These are phyloP conservation scores for Ophion ventricosus DNA, from an alignment of 2,888 invertebrate species.

Conservation along the genomic window DNA sequence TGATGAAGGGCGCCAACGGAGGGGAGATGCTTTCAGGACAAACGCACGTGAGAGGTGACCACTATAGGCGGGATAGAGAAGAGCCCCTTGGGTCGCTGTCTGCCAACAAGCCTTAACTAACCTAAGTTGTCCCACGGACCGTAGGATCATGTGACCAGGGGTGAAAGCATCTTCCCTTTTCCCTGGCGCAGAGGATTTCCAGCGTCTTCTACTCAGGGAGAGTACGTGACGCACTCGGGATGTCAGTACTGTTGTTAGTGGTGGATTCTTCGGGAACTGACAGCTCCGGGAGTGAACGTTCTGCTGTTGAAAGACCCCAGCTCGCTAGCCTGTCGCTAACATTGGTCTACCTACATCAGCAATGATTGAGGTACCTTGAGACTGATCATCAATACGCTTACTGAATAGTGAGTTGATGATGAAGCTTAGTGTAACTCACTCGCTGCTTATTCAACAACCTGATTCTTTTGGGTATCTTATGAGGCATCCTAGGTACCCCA, in stretches of 20 bases:
- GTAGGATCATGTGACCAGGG: conserved; percentile 24
- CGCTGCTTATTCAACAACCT: too few relatives aligned
- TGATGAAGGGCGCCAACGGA: conserved; percentile 16
- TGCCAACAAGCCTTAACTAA: conserved; percentile 83
- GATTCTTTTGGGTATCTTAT: background rate
- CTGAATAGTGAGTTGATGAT: too few relatives aligned
- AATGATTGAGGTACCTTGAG: too few relatives aligned
- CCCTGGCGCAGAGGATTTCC: conserved; percentile 18
- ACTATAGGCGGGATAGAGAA: conserved; percentile 70
- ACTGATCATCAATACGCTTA: too few relatives aligned
- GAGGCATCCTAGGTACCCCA: too few relatives aligned
- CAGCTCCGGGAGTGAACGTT: background rate
- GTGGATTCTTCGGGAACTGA: background rate
- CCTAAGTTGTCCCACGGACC: conserved; percentile 80
- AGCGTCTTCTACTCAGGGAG: conserved; percentile 5
- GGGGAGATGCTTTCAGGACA: conserved; percentile 16
- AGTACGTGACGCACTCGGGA: background rate
- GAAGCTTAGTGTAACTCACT: too few relatives aligned
- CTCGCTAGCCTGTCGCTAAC: too few relatives aligned
- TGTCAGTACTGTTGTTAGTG: background rate
- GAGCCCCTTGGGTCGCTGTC: conserved; percentile 78
- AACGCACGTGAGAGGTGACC: conserved; percentile 33
- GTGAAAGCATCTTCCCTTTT: conserved; percentile 44
- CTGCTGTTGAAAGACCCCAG: background rate
- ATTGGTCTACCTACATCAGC: too few relatives aligned